Conservation (phyloP, 2,113 vertebrate species). For the Chelonoidis abingdonii region DNA sequence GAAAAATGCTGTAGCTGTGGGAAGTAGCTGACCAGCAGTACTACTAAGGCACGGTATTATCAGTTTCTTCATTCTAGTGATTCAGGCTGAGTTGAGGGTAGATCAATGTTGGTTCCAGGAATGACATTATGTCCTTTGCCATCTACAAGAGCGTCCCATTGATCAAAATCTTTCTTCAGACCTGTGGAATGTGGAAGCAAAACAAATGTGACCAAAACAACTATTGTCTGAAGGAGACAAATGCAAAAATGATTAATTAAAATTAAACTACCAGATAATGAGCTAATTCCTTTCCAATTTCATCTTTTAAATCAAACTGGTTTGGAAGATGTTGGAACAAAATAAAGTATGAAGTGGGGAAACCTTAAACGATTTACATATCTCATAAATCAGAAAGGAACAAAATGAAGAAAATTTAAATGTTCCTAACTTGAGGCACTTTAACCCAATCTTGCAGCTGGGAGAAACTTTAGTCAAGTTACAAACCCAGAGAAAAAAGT, state of each 20-base stretch:
- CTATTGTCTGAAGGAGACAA: background rate
- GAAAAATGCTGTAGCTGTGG: background rate
- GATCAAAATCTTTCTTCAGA: conserved; percentile 88
- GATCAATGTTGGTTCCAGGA: conserved; percentile 83
- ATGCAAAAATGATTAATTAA: background rate
- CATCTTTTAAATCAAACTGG: background rate
- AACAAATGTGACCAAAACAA: background rate
- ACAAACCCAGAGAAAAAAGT: background rate
- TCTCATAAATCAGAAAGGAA: background rate
- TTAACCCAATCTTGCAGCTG: background rate
- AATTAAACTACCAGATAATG: no score
- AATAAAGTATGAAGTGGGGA: background rate
- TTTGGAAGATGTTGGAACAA: background rate
- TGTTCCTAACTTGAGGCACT: background rate
- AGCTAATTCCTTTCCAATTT: background rate
- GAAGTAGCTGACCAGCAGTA: background rate
- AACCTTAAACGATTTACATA: background rate
- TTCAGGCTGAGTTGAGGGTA: conserved; percentile 57
- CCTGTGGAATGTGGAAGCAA: conserved; percentile 69
- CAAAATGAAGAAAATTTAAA: background rate
- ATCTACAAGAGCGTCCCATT: conserved; percentile 90
- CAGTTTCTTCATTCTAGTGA: conserved; percentile 18
- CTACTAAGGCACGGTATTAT: background rate
- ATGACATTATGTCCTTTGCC: conserved; percentile 90
- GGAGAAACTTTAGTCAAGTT: background rate